Base-by-base conservation (phyloP, 2,113 vertebrate genomes). In the Elgaria multicarinata region DNA sequence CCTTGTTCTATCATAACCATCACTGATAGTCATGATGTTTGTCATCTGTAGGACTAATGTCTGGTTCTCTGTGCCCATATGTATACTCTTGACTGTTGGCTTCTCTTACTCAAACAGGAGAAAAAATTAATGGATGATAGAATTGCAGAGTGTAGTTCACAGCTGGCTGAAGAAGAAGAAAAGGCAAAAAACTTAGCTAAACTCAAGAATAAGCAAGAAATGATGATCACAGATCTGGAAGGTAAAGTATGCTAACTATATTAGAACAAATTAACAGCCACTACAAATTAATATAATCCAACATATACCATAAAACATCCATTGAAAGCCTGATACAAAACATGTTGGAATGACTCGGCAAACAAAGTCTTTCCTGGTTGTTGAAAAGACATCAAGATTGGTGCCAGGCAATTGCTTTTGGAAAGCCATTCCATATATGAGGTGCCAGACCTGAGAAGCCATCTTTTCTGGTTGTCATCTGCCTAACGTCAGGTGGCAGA, bases 211-310 rank as follows among this genome's bases (percentile, higher is more conserved):
- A 99, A 99, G 95, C 99, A 99, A 94, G 99, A 99, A 96, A 97
- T 99, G 97, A 98, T 99, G 98, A 99, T 99, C 97, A 98, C 98
- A 0, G 99, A 99, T 92, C 96, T 99, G 91, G 99, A 99, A 98
- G 99, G 99, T 99, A 53, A 81, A 66, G 2, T 36, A 50, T 42
- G 4, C 69, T 83, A 46, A 28, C 24, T 75, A 8, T 39, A 36
- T 55, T 77, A 62, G 55, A 86, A 44, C 9, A 83, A 3, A 87
- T 55, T 13, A 86, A 36, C 71, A 72, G 67, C 8, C 39, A 39
- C 13, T 75, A 28, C 22, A 46, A 39, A 77, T 64, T 72, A 77
- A 1, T 58, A 75, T n/a, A 78, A 66, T 67, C 72, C 55, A 33
- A 58, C 42, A 39, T 20, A 58, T 31, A 5, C 20, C 39, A 33